A percentile compares a stretch with the other conserved stretches of the same genome.
phyloP scores from a whole-genome alignment of 2,113 vertebrate genomes.

The Apistogramma diplotaenia region DNA sequence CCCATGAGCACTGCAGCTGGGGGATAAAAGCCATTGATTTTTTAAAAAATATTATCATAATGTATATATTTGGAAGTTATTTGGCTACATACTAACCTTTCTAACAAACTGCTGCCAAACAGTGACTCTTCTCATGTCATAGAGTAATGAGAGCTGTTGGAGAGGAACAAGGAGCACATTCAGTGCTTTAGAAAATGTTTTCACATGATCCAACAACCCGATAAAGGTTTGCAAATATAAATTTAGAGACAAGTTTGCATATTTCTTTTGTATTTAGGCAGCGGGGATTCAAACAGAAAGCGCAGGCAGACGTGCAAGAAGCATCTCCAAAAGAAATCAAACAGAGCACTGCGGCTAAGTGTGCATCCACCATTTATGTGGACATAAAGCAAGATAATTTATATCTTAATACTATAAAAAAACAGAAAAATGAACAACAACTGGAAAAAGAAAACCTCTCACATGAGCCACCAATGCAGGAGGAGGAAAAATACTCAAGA shows the following conservation, averaged over 20 bases:
- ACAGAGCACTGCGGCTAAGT: background rate
- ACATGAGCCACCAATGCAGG: background rate
- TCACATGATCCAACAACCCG: background rate
- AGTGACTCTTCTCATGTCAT: too few relatives aligned
- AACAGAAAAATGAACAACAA: background rate
- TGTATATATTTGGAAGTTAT: background rate
- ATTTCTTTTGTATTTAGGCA: background rate
- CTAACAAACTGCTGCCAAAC: background rate
- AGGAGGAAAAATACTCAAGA: background rate
- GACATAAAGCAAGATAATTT: background rate
- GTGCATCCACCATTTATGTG: background rate
- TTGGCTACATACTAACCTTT: background rate
- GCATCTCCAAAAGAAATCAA: background rate
- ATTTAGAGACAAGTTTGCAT: background rate
- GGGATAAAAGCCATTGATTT: background rate
- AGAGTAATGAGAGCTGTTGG: too few relatives aligned
- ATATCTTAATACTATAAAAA: background rate
- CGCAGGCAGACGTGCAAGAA: background rate
- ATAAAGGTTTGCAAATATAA: background rate
- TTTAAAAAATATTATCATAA: background rate
- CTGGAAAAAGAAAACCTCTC: background rate
- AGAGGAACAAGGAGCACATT: background rate
- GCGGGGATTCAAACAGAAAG: accelerated
- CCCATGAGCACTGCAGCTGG: background rate
- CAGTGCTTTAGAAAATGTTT: background rate